phyloP scores from a whole-genome alignment of 2,113 vertebrate species.

The Apodemus sylvaticus region DNA sequence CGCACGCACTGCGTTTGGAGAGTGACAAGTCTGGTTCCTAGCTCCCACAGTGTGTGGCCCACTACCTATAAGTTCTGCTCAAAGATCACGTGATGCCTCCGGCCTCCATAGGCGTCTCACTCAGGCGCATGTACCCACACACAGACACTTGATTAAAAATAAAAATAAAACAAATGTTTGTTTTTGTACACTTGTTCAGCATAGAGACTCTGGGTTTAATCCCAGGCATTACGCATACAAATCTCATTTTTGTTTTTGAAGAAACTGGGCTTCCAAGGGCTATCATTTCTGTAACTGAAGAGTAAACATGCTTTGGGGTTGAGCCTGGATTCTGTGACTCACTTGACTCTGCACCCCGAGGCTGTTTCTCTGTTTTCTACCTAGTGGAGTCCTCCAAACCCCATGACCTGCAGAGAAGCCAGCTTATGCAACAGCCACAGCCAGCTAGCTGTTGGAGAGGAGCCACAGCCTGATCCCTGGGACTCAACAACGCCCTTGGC shows the following conservation, averaged over 20 bases:
- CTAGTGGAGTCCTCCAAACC: not conserved
- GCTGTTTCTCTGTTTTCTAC: not conserved
- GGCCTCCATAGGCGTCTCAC: accelerated
- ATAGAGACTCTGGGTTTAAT: not conserved
- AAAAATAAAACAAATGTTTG: not conserved
- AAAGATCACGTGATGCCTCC: not conserved
- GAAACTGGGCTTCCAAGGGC: not conserved
- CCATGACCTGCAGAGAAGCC: not conserved
- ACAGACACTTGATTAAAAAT: not conserved
- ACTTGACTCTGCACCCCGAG: not conserved
- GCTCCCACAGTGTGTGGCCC: not conserved
- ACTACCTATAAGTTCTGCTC: not conserved
- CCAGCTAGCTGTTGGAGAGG: not conserved
- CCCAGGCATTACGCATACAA: not conserved
- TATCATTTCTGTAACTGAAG: not conserved
- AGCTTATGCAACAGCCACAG: not conserved
- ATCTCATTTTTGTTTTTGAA: not conserved
- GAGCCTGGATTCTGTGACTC: not conserved
- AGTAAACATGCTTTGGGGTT: not conserved
- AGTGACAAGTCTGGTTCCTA: not conserved
- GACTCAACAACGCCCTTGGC: not conserved
- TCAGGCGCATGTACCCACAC: not conserved
- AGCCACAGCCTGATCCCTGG: not conserved
- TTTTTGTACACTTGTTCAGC: not conserved
- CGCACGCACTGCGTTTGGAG: not conserved